Evolutionary conservation across 2,888 invertebrate genomes (phyloP).

Genomic region (Nomada ferruginata): DNA sequence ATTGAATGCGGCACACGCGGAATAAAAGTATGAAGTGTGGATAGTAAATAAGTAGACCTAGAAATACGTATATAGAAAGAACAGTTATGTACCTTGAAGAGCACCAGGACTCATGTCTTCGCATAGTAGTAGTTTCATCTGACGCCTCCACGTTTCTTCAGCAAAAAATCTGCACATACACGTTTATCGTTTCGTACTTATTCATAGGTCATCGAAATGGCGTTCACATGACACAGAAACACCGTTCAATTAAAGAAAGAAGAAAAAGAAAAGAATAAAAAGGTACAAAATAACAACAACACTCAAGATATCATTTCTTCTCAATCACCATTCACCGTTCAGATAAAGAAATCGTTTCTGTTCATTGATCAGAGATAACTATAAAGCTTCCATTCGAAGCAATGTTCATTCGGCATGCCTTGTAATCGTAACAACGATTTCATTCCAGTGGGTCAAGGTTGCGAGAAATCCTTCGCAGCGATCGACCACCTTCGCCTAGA

Average conservation of each 20-base stretch:
- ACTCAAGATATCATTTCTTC: not conserved
- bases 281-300: not conserved
- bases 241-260: not conserved
- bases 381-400: slow-evolving; percentile 21
- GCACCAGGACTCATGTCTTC: slow-evolving; percentile 61
- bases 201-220: not conserved
- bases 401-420: slow-evolving; percentile 6
- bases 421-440: slow-evolving; percentile 42
- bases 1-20: too few species aligned
- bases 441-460: slow-evolving; percentile 64
- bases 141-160: slow-evolving; percentile 37
- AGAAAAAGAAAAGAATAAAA: not conserved
- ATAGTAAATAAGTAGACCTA: not conserved
- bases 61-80: not conserved
- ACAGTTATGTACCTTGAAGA: slow-evolving; percentile 58
- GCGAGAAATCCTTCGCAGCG: slow-evolving; percentile 47
- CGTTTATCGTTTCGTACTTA: not conserved
- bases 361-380: slow-evolving; percentile 1
- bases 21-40: too few species aligned
- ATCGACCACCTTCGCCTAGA: slow-evolving; percentile 56
- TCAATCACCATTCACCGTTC: slow-evolving; percentile 21
- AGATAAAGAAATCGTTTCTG: slow-evolving; percentile 8
- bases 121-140: slow-evolving; percentile 70
- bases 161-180: not conserved
- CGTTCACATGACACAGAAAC: not conserved